Conservation (phyloP, 2,797 vertebrate species). For the Podarcis lilfordi region DNA sequence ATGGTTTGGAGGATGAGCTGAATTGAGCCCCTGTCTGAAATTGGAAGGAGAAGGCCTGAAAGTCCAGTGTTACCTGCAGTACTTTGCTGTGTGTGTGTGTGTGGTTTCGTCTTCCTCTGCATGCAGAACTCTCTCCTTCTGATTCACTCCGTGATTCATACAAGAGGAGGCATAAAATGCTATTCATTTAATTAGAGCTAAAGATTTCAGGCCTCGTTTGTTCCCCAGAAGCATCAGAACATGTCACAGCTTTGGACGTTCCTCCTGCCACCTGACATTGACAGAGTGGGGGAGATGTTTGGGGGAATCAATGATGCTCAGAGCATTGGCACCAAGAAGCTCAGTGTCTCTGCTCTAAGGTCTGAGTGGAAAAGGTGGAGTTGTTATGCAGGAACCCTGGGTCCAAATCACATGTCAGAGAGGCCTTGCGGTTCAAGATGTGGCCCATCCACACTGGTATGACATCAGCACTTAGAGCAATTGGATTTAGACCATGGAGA, state of each 20-base stretch:
- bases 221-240: slow-evolving; percentile 11
- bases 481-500: not conserved
- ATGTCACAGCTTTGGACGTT: slow-evolving; percentile 7
- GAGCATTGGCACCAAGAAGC: not conserved
- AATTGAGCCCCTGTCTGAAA: not conserved
- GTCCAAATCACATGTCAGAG: too few relatives aligned
- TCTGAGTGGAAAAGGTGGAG: too few relatives aligned
- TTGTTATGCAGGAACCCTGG: not conserved
- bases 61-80: not conserved
- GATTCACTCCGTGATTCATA: slow-evolving; percentile 21
- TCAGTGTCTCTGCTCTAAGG: not conserved
- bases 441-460: not conserved
- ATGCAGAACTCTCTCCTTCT: not conserved
- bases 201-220: slow-evolving; percentile 35
- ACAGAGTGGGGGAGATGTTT: not conserved
- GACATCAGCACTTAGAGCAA: not conserved
- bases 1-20: not conserved
- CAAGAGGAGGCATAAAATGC: slow-evolving; percentile 16
- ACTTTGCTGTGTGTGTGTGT: not conserved
- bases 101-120: not conserved
- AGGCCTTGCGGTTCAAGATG: not conserved
- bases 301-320: not conserved
- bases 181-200: slow-evolving; percentile 32
- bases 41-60: not conserved
- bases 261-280: not conserved